Evolutionary conservation across 2,888 invertebrate genomes (phyloP).

Genomic region (Gymnocheta viridis): DNA sequence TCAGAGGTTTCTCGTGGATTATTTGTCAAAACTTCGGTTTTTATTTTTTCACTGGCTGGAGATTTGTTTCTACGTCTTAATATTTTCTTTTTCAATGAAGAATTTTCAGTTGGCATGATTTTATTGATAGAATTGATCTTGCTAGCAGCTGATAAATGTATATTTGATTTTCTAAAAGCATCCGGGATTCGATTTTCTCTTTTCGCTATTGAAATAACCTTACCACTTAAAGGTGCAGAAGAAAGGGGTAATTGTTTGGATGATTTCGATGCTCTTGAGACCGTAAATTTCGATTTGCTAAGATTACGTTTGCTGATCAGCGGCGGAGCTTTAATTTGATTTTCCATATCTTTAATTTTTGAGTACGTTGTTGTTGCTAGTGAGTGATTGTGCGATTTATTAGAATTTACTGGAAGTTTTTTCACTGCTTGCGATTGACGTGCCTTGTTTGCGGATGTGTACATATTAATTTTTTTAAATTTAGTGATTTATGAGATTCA

Average conservation of each 20-base stretch:
- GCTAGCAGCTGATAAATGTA: neutral
- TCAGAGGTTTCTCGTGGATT: slow-evolving; percentile 58
- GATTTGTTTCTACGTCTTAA: neutral
- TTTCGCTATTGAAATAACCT: neutral
- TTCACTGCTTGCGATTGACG: slow-evolving; percentile 8
- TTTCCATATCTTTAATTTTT: neutral
- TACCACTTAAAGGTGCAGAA: neutral
- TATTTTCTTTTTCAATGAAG: neutral
- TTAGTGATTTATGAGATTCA: neutral
- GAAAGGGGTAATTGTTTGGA: neutral
- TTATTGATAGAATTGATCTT: neutral
- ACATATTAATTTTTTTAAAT: slow-evolving; percentile 56
- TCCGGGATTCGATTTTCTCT: neutral
- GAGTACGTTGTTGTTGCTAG: neutral
- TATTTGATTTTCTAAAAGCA: neutral
- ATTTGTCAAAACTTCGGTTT: neutral
- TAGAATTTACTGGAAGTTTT: neutral
- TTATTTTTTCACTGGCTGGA: neutral
- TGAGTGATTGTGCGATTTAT: neutral
- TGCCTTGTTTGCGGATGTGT: slow-evolving; percentile 35
- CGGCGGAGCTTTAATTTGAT: neutral
- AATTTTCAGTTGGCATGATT: neutral
- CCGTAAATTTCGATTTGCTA: slow-evolving; percentile 34
- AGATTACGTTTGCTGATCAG: neutral
- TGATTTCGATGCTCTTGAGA: neutral